phyloP scores from a whole-genome alignment of 2,113 vertebrate genomes.

The Phocoena sinus region DNA sequence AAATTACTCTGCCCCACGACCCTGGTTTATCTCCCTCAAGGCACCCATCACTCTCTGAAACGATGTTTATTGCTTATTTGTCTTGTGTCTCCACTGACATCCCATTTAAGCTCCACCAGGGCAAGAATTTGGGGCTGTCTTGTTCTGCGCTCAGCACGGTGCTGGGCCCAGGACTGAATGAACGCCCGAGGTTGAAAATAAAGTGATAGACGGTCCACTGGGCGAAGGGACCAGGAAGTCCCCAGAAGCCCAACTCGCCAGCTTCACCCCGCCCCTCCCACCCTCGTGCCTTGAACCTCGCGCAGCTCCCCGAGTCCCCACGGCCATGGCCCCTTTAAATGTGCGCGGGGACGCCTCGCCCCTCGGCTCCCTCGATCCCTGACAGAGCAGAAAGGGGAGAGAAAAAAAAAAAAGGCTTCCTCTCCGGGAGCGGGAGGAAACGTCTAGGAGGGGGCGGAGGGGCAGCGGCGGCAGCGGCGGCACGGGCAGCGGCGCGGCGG shows the following conservation, averaged over 20 bases:
- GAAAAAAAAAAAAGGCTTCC: slow-evolving; percentile 71
- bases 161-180: background rate
- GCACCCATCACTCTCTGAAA: background rate
- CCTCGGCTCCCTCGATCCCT: slow-evolving; percentile 61
- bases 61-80: background rate
- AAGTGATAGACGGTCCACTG: background rate
- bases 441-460: slow-evolving; percentile 73
- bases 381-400: slow-evolving; percentile 49
- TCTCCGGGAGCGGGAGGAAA: slow-evolving; percentile 81
- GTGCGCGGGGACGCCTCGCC: slow-evolving; percentile 38
- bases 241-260: background rate
- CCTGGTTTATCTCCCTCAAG: background rate
- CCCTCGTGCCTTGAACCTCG: background rate
- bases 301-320: background rate
- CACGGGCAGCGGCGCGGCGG: background rate
- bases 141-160: background rate
- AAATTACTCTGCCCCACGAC: background rate
- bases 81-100: background rate
- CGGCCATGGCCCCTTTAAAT: slow-evolving; percentile 69
- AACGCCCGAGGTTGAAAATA: background rate
- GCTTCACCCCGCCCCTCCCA: background rate
- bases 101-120: background rate
- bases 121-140: background rate
- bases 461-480: background rate
- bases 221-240: background rate